These are phyloP conservation scores for Sphenopsis melanotis DNA, from an alignment of 2,797 vertebrate species.

Conservation along the genomic window DNA sequence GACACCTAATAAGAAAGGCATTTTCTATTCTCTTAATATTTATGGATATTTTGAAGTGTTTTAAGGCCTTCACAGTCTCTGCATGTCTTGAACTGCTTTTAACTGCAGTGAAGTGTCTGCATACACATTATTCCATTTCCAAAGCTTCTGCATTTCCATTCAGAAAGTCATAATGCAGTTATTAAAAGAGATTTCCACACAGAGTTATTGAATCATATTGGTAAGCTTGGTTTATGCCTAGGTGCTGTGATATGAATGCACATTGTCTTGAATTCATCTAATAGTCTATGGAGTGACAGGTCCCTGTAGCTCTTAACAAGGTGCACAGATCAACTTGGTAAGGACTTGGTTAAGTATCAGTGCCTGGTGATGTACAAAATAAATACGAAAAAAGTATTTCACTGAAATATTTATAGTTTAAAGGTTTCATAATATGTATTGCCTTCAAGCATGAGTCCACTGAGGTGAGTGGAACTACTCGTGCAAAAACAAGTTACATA, in stretches of 20 bases:
- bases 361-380: not conserved
- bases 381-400: not conserved
- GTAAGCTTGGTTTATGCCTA: not conserved
- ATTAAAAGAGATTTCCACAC: conserved; percentile 4
- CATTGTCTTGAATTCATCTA: not conserved
- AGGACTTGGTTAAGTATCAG: not conserved
- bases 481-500: rapidly evolving
- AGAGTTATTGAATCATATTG: not conserved
- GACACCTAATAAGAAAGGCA: not conserved
- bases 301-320: not conserved
- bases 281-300: not conserved
- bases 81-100: not conserved
- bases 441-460: not conserved
- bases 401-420: not conserved
- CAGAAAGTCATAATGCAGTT: not conserved
- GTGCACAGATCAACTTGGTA: not conserved
- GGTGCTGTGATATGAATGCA: not conserved
- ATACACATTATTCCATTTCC: not conserved
- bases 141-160: not conserved
- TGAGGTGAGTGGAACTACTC: not conserved
- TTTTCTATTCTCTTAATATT: not conserved
- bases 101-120: not conserved
- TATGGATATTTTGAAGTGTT: not conserved
- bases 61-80: not conserved
- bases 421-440: not conserved